Evolutionary conservation across 2,797 vertebrate genomes (phyloP).

Genomic region (Chelidonichthys spinosus): DNA sequence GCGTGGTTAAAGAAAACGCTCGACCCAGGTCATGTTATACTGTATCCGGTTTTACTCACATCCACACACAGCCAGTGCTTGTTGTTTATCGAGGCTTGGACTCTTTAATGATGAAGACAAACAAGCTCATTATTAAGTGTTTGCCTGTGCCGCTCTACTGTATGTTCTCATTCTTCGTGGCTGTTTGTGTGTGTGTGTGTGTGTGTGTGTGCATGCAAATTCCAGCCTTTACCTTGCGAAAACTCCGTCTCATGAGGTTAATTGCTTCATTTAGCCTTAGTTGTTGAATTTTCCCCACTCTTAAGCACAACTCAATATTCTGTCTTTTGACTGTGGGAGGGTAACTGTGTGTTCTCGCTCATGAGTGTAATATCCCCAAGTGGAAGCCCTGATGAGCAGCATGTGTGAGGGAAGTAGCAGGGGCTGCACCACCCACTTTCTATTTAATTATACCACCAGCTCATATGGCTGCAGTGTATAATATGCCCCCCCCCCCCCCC

Average conservation of each 20-base stretch:
- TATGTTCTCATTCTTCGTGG: slow-evolving; percentile 7
- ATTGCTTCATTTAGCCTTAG: slow-evolving; percentile 62
- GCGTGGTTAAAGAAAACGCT: background rate
- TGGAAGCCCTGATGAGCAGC: slow-evolving; percentile 22
- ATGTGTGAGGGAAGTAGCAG: slow-evolving; percentile 1
- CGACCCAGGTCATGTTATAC: too few relatives aligned
- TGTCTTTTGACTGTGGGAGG: slow-evolving; percentile 10
- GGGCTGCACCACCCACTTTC: slow-evolving; percentile 26
- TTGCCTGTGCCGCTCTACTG: slow-evolving; percentile 33
- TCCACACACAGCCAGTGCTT: slow-evolving; percentile 27
- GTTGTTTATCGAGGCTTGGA: slow-evolving; percentile 61
- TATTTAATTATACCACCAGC: slow-evolving; percentile 59
- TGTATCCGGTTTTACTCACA: background rate
- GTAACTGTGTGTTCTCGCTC: background rate
- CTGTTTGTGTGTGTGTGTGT: background rate
- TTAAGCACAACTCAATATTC: slow-evolving; percentile 28
- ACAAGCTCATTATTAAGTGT: slow-evolving; percentile 72
- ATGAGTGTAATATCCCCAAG: slow-evolving; percentile 16
- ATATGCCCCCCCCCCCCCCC: slow-evolving; percentile 54
- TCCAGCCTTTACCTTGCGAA: slow-evolving; percentile 63
- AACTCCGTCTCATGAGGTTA: slow-evolving; percentile 62
- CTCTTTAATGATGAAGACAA: slow-evolving; percentile 77
- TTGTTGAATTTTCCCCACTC: slow-evolving; percentile 42
- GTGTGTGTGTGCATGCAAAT: slow-evolving; percentile 45
- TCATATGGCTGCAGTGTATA: slow-evolving; percentile 54